Evolutionary conservation across 2,888 invertebrate genomes (phyloP).

Genomic region (Volucella inflata): DNA sequence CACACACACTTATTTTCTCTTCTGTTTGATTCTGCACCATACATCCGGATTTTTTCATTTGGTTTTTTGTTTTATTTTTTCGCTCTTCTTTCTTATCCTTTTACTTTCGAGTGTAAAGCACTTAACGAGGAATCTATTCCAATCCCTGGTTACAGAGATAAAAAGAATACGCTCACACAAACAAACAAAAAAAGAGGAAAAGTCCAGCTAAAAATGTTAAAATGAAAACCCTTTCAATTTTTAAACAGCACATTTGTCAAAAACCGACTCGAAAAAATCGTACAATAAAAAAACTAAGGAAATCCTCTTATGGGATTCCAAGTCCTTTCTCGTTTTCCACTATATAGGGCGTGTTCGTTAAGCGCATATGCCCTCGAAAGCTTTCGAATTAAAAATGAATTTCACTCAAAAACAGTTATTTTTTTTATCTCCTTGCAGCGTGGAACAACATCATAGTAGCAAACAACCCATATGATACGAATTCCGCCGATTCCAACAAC

Average conservation of each 20-base stretch:
- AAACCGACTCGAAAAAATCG: conserved; percentile 21
- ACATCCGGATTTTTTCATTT: conserved; percentile 64
- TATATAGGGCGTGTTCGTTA: conserved; percentile 28
- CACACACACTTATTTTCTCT: conserved; percentile 24
- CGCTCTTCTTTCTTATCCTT: conserved; percentile 47
- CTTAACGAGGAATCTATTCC: conserved; percentile 59
- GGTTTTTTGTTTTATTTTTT: conserved; percentile 17
- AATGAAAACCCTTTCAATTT: conserved; percentile 72
- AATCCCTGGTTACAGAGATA: conserved; percentile 56
- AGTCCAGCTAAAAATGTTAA: conserved; percentile 47
- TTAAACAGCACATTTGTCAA: conserved; percentile 66
- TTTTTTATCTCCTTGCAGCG: conserved; percentile 77
- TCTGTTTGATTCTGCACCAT: conserved; percentile 10
- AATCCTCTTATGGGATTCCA: conserved; percentile 53
- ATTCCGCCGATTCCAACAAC: conserved; percentile 79
- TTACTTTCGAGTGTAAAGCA: conserved; percentile 62
- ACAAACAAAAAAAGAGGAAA: conserved; percentile 2
- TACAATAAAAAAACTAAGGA: conserved; percentile 7
- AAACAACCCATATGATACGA: conserved; percentile 82
- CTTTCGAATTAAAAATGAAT: conserved; percentile 40
- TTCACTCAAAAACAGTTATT: not conserved
- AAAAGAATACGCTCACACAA: no score
- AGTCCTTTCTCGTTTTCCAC: not conserved
- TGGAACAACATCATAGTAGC: conserved; percentile 83
- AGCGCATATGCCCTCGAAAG: conserved; percentile 10